Conservation (phyloP, 2,797 vertebrate genomes). For the Apodemus agrarius region DNA sequence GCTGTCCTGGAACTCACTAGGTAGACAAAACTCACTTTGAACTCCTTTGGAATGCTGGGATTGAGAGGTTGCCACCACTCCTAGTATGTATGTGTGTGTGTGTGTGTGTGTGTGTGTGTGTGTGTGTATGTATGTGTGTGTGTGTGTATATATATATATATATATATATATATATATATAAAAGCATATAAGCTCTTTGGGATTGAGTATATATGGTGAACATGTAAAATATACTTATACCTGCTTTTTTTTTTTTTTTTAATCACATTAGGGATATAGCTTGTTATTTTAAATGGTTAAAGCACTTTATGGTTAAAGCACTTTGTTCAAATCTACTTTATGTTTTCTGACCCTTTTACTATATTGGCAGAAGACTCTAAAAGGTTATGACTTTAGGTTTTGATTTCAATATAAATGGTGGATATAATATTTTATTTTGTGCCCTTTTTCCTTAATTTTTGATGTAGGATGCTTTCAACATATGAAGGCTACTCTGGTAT, state of each 20-base stretch:
- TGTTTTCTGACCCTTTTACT: conserved; percentile 52
- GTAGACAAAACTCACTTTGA: background rate
- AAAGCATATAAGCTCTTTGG: background rate
- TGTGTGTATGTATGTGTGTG: no score
- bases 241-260: background rate
- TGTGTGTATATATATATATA: no score
- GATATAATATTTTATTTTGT: conserved; percentile 2
- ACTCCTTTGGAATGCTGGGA: background rate
- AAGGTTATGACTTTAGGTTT: background rate
- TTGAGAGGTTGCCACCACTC: background rate
- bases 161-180: background rate
- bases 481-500: conserved; percentile 2
- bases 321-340: conserved; percentile 38
- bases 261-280: conserved; percentile 11
- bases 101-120: no score
- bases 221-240: background rate
- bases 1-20: background rate
- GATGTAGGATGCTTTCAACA: conserved; percentile 23
- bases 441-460: conserved; percentile 36
- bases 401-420: conserved; percentile 19
- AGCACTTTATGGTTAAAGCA: background rate
- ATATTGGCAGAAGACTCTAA: background rate
- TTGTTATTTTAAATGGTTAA: conserved; percentile 53
- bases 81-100: no score
- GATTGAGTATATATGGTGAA: conserved; percentile 22